Evolutionary conservation across 2,113 vertebrate species (phyloP).

Genomic region (Hippolais icterina): DNA sequence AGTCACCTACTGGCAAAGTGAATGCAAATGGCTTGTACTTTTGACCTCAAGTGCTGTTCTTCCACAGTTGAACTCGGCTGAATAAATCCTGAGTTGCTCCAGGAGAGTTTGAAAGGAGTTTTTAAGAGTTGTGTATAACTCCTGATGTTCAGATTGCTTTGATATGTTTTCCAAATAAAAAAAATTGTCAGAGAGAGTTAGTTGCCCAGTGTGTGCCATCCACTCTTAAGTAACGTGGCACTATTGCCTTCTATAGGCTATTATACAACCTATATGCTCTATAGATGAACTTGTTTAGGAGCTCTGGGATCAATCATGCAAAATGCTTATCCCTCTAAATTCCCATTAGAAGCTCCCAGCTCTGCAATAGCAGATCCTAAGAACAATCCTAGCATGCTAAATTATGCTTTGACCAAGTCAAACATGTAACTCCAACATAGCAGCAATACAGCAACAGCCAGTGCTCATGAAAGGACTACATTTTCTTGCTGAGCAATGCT

Average conservation of each 20-base stretch:
- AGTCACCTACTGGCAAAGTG: neutral
- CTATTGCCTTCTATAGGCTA: neutral
- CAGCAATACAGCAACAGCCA: neutral
- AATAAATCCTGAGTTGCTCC: neutral
- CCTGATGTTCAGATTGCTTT: slow-evolving; percentile 5
- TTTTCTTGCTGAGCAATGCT: slow-evolving; percentile 31
- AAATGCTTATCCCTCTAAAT: neutral
- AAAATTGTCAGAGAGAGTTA: neutral
- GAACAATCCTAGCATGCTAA: neutral
- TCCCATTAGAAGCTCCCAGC: neutral
- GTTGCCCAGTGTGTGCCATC: neutral
- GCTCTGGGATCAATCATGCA: neutral
- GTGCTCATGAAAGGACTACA: neutral
- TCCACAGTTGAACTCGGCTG: neutral
- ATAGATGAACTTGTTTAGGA: neutral
- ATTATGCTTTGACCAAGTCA: neutral
- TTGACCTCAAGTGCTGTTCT: neutral
- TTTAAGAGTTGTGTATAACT: neutral
- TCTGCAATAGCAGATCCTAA: neutral
- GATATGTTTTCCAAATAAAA: neutral
- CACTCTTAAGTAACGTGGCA: neutral
- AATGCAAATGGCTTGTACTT: neutral
- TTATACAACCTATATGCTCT: neutral
- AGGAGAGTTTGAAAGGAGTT: neutral
- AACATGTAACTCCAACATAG: neutral